Evolutionary conservation across 1,140 invertebrate genomes (phyloP), one percentile per base, ranked within the genome.

Genomic region (Drosophila repleta): DNA sequence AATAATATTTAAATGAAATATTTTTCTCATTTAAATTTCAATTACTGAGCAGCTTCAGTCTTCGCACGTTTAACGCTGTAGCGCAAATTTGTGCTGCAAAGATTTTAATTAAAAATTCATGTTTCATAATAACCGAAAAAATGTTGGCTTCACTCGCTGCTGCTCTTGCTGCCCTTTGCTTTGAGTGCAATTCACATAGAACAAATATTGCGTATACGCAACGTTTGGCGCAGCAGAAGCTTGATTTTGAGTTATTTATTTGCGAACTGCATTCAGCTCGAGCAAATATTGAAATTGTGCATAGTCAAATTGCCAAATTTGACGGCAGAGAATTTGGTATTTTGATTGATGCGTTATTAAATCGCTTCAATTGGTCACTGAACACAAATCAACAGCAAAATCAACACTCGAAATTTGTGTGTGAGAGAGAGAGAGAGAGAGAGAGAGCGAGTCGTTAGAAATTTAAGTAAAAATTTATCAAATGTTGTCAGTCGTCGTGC

Each of bases 311-410:
- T 84, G 73, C 20, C 55, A 65, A 81, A 62, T 74, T 74, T 74
- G 69, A 51, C 62, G 51, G 46, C 57, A 51, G 37, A 62, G 43
- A 32, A 48, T 35, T 35, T 35, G 6, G 5, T 8, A 29, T 66
- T 69, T 69, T 81, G 82, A 87, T 84, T 87, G 82, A 84, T 87
- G 75, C 64, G 61, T 58, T 55, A 65, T 84, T 73, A 76, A 83
- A 83, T 58, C 64, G 58, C 67, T 87, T 79, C 58, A 69, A 69
- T 32, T 65, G 64, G 37, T 49, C 48, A 60, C 62, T 32, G 52
- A 20, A 43, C 39, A 58, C 53, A 66, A 56, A 66, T 72, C 26
- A 18, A 56, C 35, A 20, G 35, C 24, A 17, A 60, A 58, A 35
- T 32, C 10, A 2, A 37, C 15, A 24, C 15, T 5, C 8, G 41